phyloP scores from a whole-genome alignment of 2,113 vertebrate genomes.

The Pholis gunnellus region DNA sequence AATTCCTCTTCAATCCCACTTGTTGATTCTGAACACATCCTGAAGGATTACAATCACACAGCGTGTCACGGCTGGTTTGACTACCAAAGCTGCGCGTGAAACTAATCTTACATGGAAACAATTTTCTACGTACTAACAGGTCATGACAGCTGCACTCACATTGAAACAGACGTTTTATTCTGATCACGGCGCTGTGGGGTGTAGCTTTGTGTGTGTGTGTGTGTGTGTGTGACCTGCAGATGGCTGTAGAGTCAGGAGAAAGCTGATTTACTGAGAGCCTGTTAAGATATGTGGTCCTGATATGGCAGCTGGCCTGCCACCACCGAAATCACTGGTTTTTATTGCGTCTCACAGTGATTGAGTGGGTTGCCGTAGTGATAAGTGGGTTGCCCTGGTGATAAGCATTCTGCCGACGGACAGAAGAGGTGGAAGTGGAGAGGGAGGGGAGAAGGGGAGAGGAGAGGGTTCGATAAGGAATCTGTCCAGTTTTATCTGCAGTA shows the following conservation, averaged over 20 bases:
- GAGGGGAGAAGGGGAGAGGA: constrained; percentile 18
- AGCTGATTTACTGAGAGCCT: constrained; percentile 64
- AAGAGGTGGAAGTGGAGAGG: constrained; percentile 45
- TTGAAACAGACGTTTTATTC: constrained; percentile 19
- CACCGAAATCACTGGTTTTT: constrained; percentile 69
- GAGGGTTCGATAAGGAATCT: constrained; percentile 73
- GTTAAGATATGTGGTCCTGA: constrained; percentile 72
- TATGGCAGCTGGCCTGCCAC: constrained; percentile 64
- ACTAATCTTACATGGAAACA: constrained; percentile 38
- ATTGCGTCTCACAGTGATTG: constrained; percentile 66
- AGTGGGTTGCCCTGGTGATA: constrained; percentile 79
- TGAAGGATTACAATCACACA: constrained; percentile 44
- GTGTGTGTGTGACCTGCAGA: constrained; percentile 35
- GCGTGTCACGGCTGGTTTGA: constrained; percentile 40
- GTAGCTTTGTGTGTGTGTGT: constrained; percentile 10
- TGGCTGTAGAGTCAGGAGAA: constrained; percentile 42
- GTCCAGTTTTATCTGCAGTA: constrained; percentile 63
- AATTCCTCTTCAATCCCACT: constrained; percentile 27
- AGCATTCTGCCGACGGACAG: constrained; percentile 67
- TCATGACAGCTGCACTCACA: constrained; percentile 22
- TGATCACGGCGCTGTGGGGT: neutral
- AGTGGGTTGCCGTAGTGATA: constrained; percentile 79
- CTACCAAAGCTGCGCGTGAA: constrained; percentile 5
- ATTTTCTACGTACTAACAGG: constrained; percentile 14
- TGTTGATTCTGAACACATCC: constrained; percentile 51